Conservation (phyloP, 2,797 vertebrate genomes). For the Enteromius viviparus region DNA sequence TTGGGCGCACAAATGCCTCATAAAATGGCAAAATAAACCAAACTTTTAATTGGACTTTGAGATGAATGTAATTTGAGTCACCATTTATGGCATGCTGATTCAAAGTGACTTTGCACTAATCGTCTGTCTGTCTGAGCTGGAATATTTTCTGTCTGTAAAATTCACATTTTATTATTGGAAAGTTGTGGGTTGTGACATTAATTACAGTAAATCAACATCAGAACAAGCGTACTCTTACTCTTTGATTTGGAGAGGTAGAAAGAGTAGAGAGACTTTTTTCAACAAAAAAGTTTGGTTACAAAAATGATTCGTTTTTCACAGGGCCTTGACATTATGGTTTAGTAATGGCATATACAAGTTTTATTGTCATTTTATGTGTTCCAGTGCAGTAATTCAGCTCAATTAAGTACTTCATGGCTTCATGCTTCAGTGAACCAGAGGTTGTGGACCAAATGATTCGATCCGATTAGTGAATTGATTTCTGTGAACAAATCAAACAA, state of each 20-base stretch:
- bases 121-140: background rate
- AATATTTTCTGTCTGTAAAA: background rate
- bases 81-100: conserved; percentile 3
- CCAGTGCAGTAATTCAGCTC: background rate
- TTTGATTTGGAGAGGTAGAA: background rate
- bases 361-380: background rate
- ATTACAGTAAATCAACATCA: background rate
- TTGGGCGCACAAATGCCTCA: background rate
- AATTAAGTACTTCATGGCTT: background rate
- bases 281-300: background rate
- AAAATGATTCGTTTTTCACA: background rate
- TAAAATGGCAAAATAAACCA: background rate
- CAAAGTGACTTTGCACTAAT: background rate
- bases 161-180: too few relatives aligned
- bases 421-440: background rate
- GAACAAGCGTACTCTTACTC: background rate
- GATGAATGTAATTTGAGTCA: background rate
- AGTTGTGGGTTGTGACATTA: background rate
- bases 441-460: background rate
- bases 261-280: background rate
- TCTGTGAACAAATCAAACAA: background rate
- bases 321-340: background rate
- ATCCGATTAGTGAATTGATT: background rate
- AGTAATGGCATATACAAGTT: background rate
- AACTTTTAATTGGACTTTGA: conserved; percentile 6